Conservation (phyloP, 2,797 vertebrate genomes). For the Coccyzus lansbergi region DNA sequence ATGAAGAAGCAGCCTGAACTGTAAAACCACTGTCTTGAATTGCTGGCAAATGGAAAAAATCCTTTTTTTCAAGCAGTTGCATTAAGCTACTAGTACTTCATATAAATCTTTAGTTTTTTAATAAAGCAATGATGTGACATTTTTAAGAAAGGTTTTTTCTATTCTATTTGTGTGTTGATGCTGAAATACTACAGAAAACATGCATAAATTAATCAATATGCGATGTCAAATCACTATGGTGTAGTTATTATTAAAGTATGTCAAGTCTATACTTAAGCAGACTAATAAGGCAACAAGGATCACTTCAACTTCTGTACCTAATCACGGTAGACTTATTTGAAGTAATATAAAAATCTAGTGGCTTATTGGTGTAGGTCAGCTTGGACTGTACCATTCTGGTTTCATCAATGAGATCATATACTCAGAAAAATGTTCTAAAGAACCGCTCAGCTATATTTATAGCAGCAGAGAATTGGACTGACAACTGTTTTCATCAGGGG, state of each 20-base stretch:
- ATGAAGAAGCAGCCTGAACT: background rate
- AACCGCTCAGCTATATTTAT: background rate
- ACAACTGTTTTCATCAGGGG: background rate
- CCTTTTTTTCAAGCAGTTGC: background rate
- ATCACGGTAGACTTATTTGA: background rate
- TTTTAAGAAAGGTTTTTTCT: slow-evolving; percentile 6
- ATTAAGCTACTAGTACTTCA: background rate
- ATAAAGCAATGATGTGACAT: background rate
- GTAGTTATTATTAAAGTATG: background rate
- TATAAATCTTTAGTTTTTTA: background rate
- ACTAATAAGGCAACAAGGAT: background rate
- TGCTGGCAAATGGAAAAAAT: background rate
- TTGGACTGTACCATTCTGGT: background rate
- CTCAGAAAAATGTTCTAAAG: background rate
- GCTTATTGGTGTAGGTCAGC: background rate
- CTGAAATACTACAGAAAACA: background rate
- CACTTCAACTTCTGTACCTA: background rate
- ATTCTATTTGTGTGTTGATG: background rate
- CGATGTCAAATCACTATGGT: background rate
- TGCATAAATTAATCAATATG: background rate
- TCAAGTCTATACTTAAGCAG: background rate
- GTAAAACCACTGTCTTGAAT: background rate
- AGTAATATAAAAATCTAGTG: background rate
- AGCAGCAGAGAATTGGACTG: slow-evolving; percentile 16
- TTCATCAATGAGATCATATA: background rate